Percentiles rank a stretch among this genome's conserved stretches.
phyloP scores from a whole-genome alignment of 1,140 invertebrate species.

The Bombus cullumanus region DNA sequence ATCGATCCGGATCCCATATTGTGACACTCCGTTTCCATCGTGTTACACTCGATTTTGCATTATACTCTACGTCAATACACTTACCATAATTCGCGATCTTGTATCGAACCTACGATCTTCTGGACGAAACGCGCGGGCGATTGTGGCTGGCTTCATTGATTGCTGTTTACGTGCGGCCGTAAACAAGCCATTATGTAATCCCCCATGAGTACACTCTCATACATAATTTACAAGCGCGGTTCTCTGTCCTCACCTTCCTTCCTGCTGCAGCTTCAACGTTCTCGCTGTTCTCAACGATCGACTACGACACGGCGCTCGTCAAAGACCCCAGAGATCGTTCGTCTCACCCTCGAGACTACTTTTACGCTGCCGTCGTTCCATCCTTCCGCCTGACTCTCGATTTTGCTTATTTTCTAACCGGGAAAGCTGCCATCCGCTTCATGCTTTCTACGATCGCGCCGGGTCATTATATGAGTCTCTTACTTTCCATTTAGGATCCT shows the following conservation, averaged over 20 bases:
- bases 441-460: constrained; percentile 32
- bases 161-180: constrained; percentile 75
- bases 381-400: not conserved
- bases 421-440: constrained; percentile 35
- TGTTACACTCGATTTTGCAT: constrained; percentile 43
- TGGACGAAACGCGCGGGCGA: constrained; percentile 47
- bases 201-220: constrained; percentile 70
- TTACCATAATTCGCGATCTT: constrained; percentile 1
- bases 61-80: constrained; percentile 26
- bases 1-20: constrained; percentile 41
- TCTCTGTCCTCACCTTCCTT: constrained; percentile 45
- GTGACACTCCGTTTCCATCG: constrained; percentile 37
- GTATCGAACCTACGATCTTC: not conserved
- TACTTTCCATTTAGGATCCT: constrained; percentile 12
- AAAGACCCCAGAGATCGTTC: not conserved
- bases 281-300: constrained; percentile 12
- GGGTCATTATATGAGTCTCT: constrained; percentile 24
- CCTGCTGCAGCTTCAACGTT: not conserved
- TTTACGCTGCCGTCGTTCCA: not conserved
- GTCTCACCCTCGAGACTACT: not conserved
- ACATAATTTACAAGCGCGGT: constrained; percentile 71
- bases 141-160: constrained; percentile 67
- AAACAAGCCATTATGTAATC: constrained; percentile 77
- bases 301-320: not conserved
- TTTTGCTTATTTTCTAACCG: constrained; percentile 18